Conservation (phyloP, 2,888 invertebrate species). For the Drosophila longiperda region DNA sequence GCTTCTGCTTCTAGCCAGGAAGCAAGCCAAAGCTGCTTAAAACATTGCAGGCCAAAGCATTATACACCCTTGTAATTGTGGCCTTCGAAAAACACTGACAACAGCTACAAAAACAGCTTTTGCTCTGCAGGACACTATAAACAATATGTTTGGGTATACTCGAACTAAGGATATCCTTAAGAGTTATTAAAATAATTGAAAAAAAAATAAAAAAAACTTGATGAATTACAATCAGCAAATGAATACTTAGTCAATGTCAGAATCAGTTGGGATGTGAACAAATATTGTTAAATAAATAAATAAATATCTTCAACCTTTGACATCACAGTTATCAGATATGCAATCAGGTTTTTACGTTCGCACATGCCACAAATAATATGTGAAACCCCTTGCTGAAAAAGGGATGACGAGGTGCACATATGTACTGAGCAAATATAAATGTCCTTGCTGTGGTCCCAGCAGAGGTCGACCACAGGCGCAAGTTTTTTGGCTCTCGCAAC, state of each 20-base stretch:
- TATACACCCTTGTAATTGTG: constrained; percentile 69
- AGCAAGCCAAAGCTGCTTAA: constrained; percentile 42
- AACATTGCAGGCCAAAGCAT: constrained; percentile 48
- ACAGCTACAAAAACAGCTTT: constrained; percentile 18
- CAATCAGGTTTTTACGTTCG: constrained; percentile 22
- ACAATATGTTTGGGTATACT: neutral
- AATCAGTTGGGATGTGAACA: neutral
- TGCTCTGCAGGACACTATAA: neutral
- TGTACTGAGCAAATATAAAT: constrained; percentile 65
- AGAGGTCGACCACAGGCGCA: constrained; percentile 53
- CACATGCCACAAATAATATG: constrained; percentile 13
- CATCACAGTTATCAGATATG: constrained; percentile 21
- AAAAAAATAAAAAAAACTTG: neutral
- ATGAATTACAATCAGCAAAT: neutral
- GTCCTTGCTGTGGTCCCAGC: constrained; percentile 70
- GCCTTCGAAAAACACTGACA: constrained; percentile 38
- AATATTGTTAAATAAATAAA: neutral
- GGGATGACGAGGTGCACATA: constrained; percentile 31
- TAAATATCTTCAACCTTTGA: constrained; percentile 13
- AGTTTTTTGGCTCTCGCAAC: constrained; percentile 66
- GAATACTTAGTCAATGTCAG: neutral
- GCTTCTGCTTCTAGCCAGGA: constrained; percentile 9
- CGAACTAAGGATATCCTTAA: constrained; percentile 15
- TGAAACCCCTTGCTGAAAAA: constrained; percentile 18
- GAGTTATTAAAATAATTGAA: neutral